Percentiles rank a stretch among this genome's conserved stretches.
phyloP scores from a whole-genome alignment of 1,140 invertebrate genomes.

The Epicauta chinensis region DNA sequence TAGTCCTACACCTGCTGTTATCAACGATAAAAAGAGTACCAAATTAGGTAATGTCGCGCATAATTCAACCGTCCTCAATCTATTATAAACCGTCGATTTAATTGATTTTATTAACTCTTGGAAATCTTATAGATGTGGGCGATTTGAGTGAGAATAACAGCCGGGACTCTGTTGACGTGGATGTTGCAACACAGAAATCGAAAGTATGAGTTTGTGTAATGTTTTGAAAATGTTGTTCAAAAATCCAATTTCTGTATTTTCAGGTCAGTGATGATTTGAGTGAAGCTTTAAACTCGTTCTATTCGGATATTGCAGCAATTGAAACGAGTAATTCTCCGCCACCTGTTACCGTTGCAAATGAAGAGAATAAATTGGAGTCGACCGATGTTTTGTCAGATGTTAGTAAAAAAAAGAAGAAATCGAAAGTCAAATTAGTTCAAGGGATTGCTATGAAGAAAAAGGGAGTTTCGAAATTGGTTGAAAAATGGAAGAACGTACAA shows the following conservation, averaged over 20 bases:
- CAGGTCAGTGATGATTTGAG: constrained; percentile 41
- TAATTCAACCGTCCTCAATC: constrained; percentile 19
- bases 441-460: constrained; percentile 64
- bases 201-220: no score
- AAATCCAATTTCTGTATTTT: no score
- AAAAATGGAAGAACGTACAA: constrained; percentile 69
- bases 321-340: constrained; percentile 38
- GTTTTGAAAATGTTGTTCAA: no score
- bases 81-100: constrained; percentile 6
- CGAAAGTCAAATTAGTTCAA: constrained; percentile 47
- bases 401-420: constrained; percentile 50
- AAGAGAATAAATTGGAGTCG: constrained; percentile 16
- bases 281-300: constrained; percentile 53
- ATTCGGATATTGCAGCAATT: constrained; percentile 53
- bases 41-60: no score
- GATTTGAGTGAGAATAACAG: constrained; percentile 19
- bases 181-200: constrained; percentile 49
- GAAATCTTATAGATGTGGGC: constrained; percentile 13
- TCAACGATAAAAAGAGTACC: constrained; percentile 10
- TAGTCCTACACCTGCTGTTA: constrained; percentile 38
- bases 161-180: constrained; percentile 47
- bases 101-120: no score
- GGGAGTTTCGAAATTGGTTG: constrained; percentile 62
- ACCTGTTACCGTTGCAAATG: constrained; percentile 15
- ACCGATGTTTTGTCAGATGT: not conserved